Conservation (phyloP, 37 sponge, comb jelly and placozoan species). For the Eunapius fragilis region DNA sequence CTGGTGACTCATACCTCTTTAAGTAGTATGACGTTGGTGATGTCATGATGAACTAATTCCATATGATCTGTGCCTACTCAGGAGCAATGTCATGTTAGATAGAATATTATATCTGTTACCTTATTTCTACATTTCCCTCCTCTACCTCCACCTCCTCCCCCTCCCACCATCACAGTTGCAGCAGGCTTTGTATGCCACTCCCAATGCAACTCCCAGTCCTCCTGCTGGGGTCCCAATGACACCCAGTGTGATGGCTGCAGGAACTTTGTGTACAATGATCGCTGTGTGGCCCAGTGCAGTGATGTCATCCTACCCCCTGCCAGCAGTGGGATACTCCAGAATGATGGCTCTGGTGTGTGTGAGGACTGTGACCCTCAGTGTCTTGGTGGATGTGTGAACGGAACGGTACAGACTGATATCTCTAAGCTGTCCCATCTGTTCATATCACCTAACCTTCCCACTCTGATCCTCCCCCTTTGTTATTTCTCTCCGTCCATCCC, state of each 20-base stretch:
- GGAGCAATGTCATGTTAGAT: too few species aligned
- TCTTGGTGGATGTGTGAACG: slow-evolving; percentile 33
- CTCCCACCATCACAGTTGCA: not conserved
- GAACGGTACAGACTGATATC: slow-evolving; percentile 14
- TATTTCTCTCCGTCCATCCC: not conserved
- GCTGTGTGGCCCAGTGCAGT: not conserved
- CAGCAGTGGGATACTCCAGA: slow-evolving; percentile 3
- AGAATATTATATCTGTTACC: too few species aligned
- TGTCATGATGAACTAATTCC: too few species aligned
- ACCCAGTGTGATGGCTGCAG: not conserved
- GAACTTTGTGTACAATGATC: not conserved
- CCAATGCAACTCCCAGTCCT: not conserved
- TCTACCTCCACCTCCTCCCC: not conserved
- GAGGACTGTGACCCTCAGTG: slow-evolving; percentile 54
- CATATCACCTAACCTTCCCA: not conserved
- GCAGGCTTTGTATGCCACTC: not conserved
- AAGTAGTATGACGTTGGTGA: too few species aligned
- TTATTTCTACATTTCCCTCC: not conserved
- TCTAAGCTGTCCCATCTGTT: not conserved
- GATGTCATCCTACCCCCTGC: not conserved
- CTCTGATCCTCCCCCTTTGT: not conserved
- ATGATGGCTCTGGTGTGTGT: slow-evolving; percentile 30
- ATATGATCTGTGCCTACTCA: too few species aligned
- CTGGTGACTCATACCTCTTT: too few species aligned
- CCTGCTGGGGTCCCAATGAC: not conserved